Base-by-base conservation (phyloP, 2,797 vertebrate genomes). In the Enteromius viviparus region DNA sequence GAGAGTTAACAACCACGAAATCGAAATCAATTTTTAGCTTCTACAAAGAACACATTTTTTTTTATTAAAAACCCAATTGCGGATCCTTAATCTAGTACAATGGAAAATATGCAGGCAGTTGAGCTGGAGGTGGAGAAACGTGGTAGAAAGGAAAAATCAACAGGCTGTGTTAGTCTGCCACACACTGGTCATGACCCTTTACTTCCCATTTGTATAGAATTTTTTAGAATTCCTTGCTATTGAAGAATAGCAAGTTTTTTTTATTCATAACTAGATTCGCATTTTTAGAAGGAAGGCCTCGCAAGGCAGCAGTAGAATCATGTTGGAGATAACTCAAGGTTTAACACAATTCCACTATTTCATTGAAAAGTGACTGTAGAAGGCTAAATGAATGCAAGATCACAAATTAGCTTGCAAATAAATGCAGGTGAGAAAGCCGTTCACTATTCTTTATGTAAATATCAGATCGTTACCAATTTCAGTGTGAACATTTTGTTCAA, bases 141-240 rank as follows among this genome's bases (percentile, higher is more conserved):
- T 17, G 23, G 8, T 15, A 26, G 58, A 34, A 23, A 32, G 5
- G 17, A 75, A 23, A 32, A 32, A 60, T 72, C 29, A 62, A 55
- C 69, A 60, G 82, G 29, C 80, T 85, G 87, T 88, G 85, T 86
- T 85, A 78, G 85, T 65, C 82, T 88, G 86, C 89, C 93, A 51
- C 88, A 87, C 47, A 19, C 82, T 91, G 94, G 89, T 70, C 42
- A 21, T 21, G 6, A 6, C 26, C 55, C 40, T 71, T 71, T 49
- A 69, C 21, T 69, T 47, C 82, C 58, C 6, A 60, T 29, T 45
- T 42, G 11, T 14, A 12, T 69, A 55, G 8, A 0, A n/a, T 53
- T 74, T 53, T 53, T n/a, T 21, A 37, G 6, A 49, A 72, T 49
- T 72, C 49, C 45, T 49, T 49, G 45, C 70, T 72, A 6, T 12